Base-by-base conservation (phyloP, 2,797 vertebrate genomes). In the Enteromius fasciolatus region DNA sequence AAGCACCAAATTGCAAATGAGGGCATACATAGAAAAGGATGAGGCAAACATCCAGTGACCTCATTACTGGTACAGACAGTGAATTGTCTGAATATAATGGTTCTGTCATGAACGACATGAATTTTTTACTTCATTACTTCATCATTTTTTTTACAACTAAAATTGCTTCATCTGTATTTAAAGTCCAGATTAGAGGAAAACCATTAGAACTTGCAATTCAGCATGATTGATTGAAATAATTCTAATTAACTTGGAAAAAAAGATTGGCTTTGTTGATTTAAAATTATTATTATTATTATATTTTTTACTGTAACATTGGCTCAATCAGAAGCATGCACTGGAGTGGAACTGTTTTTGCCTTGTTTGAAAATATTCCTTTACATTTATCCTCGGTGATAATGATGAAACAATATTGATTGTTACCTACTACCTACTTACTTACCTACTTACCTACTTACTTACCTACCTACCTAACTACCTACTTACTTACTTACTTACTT, bases 71-170 rank as follows among this genome's bases (percentile, higher is more conserved):
- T 63, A 85, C 69, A 85, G 81, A 80, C 78, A 41, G 59, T 52
- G 28, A 39, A 76, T 86, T 84, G 86, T 87, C 81, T 79, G 54
- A 77, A 76, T 66, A 72, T 74, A 70, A 81, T 74, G 84, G 50
- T 36, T 68, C 70, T 77, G 72, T 77, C 74, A 66, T 69, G 50
- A 81, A 69, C 12, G 50, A 18, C 61, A 81, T 67, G 59, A 61
- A 64, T 69, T 28, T 67, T 86, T 82, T 18, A 54, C 46, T 20
- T 23, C 8, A 28, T 82, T 18, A 44, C 46, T 33, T 20, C 11
- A 28, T 63, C 23, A 0, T 67, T 66, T 23, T 61, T 41, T 63
- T 25, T 69, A 52, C 23, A 31, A 63, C 33, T 61, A 20, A 44
- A 61, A 68, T 31, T 1, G 41, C n/a, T 69, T 52, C 5, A 44